A percentile compares a stretch with the other conserved stretches of the same genome.
Evolutionary conservation across 2,797 vertebrate species (phyloP).

Genomic region (Pygocentrus nattereri): DNA sequence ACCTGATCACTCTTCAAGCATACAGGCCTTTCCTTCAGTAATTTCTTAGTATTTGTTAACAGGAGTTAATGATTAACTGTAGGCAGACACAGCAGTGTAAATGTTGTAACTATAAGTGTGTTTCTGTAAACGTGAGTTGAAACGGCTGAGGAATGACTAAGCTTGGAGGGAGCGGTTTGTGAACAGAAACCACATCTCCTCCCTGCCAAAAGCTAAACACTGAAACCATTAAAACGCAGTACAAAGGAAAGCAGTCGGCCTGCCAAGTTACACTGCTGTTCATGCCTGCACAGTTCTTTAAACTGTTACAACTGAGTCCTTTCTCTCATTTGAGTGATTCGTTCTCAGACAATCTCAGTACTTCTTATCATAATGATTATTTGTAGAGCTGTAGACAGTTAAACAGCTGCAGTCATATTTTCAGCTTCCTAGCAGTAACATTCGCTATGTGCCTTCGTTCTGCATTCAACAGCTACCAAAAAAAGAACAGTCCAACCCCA

Average conservation of each 20-base stretch:
- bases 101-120: slow-evolving; percentile 22
- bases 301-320: no score
- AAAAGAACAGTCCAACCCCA: no score
- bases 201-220: slow-evolving; percentile 30
- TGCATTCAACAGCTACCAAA: no score
- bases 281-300: neutral
- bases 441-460: no score
- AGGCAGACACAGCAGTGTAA: slow-evolving; percentile 25
- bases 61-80: slow-evolving; percentile 53
- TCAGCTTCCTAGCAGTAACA: no score
- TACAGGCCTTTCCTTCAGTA: neutral
- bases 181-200: slow-evolving; percentile 42
- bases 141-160: slow-evolving; percentile 30
- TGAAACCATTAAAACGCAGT: slow-evolving; percentile 16
- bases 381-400: no score
- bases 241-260: neutral
- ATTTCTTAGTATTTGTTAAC: slow-evolving; percentile 20
- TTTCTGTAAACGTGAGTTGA: slow-evolving; percentile 15
- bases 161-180: slow-evolving; percentile 45
- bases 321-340: no score
- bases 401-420: no score
- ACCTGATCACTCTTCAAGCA: neutral
- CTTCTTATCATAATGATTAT: no score
- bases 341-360: no score
- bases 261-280: neutral